phyloP scores from a whole-genome alignment of 2,888 invertebrate genomes.

The Clistopyga incitator region DNA sequence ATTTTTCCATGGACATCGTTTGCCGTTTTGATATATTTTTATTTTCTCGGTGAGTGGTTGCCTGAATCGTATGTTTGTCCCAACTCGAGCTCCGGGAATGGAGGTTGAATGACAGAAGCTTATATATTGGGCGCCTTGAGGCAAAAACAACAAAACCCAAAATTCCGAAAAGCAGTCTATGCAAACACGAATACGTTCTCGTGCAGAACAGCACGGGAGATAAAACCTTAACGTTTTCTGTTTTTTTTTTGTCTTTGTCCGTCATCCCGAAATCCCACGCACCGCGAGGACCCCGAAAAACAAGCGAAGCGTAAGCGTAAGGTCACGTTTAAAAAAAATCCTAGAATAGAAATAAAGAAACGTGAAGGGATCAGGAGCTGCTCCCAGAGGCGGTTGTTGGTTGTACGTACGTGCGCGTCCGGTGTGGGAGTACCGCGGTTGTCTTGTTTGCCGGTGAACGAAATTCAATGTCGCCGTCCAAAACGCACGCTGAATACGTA shows the following conservation, averaged over 20 bases:
- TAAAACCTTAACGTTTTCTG: background rate
- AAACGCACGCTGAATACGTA: constrained; percentile 67
- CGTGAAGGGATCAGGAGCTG: constrained; percentile 54
- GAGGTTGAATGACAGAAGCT: background rate
- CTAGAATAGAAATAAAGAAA: constrained; percentile 56
- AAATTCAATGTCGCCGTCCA: constrained; percentile 69
- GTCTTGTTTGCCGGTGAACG: constrained; percentile 65
- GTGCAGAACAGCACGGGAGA: background rate
- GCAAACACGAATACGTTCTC: background rate
- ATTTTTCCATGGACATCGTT: background rate
- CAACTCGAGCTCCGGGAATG: background rate
- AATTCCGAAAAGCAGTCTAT: background rate
- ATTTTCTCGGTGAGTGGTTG: background rate
- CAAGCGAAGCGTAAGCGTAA: constrained; percentile 14
- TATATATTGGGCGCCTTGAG: background rate
- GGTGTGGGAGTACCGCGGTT: constrained; percentile 51
- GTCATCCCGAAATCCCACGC: constrained; percentile 24
- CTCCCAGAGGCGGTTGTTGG: constrained; percentile 35
- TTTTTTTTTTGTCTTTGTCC: background rate
- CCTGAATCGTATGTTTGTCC: background rate
- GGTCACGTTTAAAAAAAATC: constrained; percentile 54
- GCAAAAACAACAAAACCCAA: background rate
- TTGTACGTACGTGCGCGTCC: constrained; percentile 67
- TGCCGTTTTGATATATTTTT: background rate
- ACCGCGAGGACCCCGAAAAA: constrained; percentile 3